Conservation (phyloP, 92 coral and sea anemone genomes). For the Epizoanthus ramosus region DNA sequence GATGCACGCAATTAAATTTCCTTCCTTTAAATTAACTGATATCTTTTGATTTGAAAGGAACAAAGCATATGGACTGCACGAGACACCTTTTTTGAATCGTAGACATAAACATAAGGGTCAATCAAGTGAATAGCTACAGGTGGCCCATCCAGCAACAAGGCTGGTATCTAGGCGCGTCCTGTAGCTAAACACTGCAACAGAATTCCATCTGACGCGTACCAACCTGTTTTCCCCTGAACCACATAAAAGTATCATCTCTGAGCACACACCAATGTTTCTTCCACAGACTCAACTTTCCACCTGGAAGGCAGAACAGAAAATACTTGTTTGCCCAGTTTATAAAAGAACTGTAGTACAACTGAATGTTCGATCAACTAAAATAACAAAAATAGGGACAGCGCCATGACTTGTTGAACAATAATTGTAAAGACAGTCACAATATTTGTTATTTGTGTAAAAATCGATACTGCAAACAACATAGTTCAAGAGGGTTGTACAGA, state of each 20-base stretch:
- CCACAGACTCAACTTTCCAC: slow-evolving; percentile 94
- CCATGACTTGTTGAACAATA: no score
- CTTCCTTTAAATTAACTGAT: not conserved
- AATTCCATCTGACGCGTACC: not conserved
- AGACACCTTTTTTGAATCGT: not conserved
- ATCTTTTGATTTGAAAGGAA: no score
- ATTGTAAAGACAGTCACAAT: no score
- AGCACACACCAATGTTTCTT: slow-evolving; percentile 98
- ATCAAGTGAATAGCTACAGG: not conserved
- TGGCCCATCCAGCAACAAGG: not conserved
- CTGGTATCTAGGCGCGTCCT: not conserved
- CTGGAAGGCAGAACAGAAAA: slow-evolving; percentile 38
- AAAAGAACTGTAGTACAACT: no score
- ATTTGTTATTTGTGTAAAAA: no score
- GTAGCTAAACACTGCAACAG: not conserved
- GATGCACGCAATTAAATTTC: no score
- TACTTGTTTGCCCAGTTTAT: not conserved
- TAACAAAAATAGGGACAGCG: not conserved
- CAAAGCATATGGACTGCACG: no score
- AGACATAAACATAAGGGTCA: not conserved
- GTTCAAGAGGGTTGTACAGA: no score
- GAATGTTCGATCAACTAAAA: not conserved
- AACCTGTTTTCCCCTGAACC: slow-evolving; percentile 97
- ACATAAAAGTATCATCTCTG: slow-evolving; percentile 95
- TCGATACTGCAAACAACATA: no score